These are phyloP conservation scores for Lethenteron reissneri DNA, from an alignment of 2,113 vertebrate species.

Conservation along the genomic window DNA sequence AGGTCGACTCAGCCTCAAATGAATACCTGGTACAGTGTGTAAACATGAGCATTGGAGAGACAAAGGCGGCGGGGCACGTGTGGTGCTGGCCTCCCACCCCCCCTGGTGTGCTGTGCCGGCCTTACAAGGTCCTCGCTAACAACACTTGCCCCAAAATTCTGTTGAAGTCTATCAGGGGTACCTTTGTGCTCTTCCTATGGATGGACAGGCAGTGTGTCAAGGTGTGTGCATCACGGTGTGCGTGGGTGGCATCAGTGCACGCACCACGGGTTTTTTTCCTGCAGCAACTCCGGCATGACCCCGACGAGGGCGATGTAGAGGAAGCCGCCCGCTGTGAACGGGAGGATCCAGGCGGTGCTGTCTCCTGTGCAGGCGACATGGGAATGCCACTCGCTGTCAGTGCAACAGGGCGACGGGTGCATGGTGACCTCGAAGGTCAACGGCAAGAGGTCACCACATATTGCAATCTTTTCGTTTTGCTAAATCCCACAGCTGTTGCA, in stretches of 20 bases:
- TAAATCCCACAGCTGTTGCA: neutral
- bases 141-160: neutral
- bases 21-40: no score
- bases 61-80: conserved; percentile 7
- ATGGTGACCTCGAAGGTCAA: neutral
- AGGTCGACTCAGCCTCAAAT: no score
- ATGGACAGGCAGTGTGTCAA: conserved; percentile 9
- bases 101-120: neutral
- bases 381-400: neutral
- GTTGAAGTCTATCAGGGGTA: neutral
- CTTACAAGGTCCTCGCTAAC: neutral
- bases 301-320: conserved; percentile 89
- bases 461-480: neutral
- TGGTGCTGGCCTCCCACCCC: neutral
- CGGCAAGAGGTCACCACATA: neutral
- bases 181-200: conserved; percentile 9
- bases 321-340: conserved; percentile 83
- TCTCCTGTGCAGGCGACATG: conserved; percentile 22
- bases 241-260: conserved; percentile 7
- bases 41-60: neutral
- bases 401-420: neutral
- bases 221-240: no score
- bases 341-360: conserved; percentile 62
- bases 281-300: conserved; percentile 71
- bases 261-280: conserved; percentile 67